These are phyloP conservation scores for Poeciliopsis retropinna DNA, from an alignment of 2,113 vertebrate genomes.

Conservation along the genomic window DNA sequence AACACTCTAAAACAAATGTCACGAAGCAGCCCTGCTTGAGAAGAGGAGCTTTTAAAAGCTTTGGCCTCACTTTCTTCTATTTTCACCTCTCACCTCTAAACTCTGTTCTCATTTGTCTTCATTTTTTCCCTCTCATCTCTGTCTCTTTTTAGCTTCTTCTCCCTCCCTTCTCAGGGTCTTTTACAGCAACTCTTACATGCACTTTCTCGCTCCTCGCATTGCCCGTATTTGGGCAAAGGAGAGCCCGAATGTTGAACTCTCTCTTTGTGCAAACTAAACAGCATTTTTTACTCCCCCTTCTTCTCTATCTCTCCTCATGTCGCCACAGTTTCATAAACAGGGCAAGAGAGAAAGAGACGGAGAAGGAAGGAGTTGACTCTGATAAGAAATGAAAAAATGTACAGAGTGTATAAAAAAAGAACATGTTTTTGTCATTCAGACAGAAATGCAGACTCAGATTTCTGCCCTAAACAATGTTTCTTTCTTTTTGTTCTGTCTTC, in stretches of 20 bases:
- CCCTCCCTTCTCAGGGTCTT: constrained; percentile 5
- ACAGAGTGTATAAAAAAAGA: constrained; percentile 27
- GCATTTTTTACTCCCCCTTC: neutral
- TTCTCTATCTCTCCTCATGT: constrained; percentile 25
- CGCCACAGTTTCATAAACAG: constrained; percentile 57
- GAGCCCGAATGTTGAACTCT: constrained; percentile 63
- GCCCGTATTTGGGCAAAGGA: constrained; percentile 75
- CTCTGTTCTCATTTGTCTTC: constrained; percentile 2
- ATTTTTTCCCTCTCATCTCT: neutral
- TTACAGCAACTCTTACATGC: neutral
- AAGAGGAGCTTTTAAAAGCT: constrained; percentile 20
- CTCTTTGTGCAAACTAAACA: constrained; percentile 52
- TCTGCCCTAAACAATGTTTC: constrained; percentile 74
- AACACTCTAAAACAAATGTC: constrained; percentile 26
- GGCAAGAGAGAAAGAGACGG: constrained; percentile 3
- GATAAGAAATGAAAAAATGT: constrained; percentile 27
- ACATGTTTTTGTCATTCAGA: constrained; percentile 73
- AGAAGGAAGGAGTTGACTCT: constrained; percentile 16
- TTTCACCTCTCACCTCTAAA: constrained; percentile 41
- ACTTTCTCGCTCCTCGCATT: constrained; percentile 49
- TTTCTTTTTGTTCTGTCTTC: constrained; percentile 72
- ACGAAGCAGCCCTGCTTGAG: constrained; percentile 24
- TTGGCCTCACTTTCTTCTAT: constrained; percentile 25
- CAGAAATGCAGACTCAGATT: constrained; percentile 75
- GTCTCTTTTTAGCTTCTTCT: constrained; percentile 23